phyloP scores from a whole-genome alignment of 2,113 vertebrate species.

The Struthio camelus region DNA sequence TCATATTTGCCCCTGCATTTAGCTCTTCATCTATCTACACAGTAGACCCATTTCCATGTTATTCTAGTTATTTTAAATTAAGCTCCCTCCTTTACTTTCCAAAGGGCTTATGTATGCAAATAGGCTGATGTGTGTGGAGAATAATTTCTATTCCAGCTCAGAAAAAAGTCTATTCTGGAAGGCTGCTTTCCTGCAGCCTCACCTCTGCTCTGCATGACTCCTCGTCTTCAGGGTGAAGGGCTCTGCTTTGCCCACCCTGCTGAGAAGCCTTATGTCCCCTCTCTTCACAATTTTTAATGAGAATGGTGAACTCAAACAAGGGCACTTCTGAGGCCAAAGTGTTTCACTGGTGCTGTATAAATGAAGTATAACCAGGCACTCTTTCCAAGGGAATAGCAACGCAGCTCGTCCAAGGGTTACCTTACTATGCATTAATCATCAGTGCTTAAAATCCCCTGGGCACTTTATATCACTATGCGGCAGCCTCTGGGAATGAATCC shows the following conservation, averaged over 20 bases:
- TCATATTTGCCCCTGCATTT: neutral
- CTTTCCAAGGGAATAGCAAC: neutral
- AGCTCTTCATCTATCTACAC: neutral
- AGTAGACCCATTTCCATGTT: fast-evolving
- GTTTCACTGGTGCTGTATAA: neutral
- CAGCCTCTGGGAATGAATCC: neutral
- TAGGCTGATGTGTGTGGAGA: neutral
- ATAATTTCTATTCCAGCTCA: neutral
- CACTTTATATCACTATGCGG: neutral
- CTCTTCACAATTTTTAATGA: neutral
- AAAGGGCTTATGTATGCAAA: neutral
- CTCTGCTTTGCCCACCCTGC: neutral
- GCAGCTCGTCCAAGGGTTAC: neutral
- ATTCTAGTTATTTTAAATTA: neutral
- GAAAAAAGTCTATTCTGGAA: neutral
- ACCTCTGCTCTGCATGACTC: fast-evolving
- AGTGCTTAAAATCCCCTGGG: neutral
- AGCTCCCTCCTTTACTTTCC: neutral
- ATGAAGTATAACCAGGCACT: neutral
- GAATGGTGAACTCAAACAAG: neutral
- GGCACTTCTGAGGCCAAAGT: neutral
- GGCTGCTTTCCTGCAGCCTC: neutral
- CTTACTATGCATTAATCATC: neutral
- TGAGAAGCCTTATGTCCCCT: fast-evolving
- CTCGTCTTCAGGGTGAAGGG: neutral